These are phyloP conservation scores for Cranoglanis bouderius DNA, from an alignment of 2,113 vertebrate genomes.

Conservation along the genomic window DNA sequence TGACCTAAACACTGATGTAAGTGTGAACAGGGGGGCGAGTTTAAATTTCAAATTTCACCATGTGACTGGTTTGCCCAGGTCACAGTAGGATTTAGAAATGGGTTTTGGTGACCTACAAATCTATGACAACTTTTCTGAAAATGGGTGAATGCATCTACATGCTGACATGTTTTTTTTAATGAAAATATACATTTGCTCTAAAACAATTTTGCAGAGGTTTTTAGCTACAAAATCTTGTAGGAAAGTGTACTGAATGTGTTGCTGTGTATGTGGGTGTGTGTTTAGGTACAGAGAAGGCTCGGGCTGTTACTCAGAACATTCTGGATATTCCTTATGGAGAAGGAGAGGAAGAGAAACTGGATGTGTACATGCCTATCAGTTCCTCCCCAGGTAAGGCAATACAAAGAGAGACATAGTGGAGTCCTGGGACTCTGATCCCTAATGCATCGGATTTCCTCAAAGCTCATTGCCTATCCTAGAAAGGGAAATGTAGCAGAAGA, in stretches of 20 bases:
- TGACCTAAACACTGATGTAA: background rate
- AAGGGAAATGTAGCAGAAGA: background rate
- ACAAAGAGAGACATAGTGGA: background rate
- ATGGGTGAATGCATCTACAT: background rate
- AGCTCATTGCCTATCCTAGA: background rate
- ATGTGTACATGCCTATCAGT: slow-evolving; percentile 81
- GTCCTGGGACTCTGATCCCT: background rate
- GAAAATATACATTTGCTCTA: background rate
- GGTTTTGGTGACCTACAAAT: background rate
- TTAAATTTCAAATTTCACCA: background rate
- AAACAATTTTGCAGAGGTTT: background rate
- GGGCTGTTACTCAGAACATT: slow-evolving; percentile 61
- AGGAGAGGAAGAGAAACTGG: slow-evolving; percentile 78
- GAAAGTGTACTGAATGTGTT: background rate
- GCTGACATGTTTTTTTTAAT: background rate
- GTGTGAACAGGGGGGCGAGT: background rate
- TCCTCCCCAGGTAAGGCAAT: slow-evolving; percentile 67
- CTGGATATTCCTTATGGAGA: slow-evolving; percentile 83
- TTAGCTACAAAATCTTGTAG: background rate
- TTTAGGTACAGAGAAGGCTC: slow-evolving; percentile 79
- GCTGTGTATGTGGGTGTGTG: slow-evolving; percentile 13
- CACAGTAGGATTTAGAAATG: background rate
- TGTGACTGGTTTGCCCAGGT: background rate
- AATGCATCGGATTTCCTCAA: background rate
- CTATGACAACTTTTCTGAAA: background rate